Conservation (phyloP, 2,113 vertebrate species). For the Nettapus auritus region DNA sequence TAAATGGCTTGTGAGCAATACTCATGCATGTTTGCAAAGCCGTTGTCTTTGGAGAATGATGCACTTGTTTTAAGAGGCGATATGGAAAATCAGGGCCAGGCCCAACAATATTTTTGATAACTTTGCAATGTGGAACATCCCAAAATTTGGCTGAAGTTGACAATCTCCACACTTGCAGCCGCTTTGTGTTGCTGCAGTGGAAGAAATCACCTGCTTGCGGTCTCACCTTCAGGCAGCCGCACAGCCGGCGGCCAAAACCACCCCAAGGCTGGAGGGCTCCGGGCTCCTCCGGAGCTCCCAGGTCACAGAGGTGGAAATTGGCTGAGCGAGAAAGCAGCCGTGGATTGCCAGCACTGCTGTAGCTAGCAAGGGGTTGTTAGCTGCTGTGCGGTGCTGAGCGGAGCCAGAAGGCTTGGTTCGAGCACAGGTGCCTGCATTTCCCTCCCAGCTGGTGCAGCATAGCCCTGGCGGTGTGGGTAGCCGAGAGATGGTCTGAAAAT, state of each 20-base stretch:
- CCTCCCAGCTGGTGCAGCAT: neutral
- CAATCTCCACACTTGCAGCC: neutral
- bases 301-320: neutral
- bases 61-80: neutral
- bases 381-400: neutral
- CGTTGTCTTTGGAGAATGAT: neutral
- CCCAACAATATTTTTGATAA: neutral
- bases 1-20: neutral
- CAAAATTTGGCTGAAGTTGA: neutral
- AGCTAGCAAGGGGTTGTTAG: neutral
- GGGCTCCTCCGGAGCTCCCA: neutral
- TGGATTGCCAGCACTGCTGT: neutral
- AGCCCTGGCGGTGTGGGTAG: neutral
- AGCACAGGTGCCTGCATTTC: accelerated
- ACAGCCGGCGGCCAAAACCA: neutral
- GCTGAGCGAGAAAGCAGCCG: neutral
- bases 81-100: neutral
- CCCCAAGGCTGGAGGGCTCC: neutral
- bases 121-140: neutral
- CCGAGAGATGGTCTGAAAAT: neutral
- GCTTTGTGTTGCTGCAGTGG: accelerated
- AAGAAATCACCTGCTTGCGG: neutral
- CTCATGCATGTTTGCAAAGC: neutral
- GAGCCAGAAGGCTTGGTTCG: neutral
- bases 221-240: neutral